Base-by-base conservation (phyloP, 2,797 vertebrate genomes). In the Pygocentrus nattereri region DNA sequence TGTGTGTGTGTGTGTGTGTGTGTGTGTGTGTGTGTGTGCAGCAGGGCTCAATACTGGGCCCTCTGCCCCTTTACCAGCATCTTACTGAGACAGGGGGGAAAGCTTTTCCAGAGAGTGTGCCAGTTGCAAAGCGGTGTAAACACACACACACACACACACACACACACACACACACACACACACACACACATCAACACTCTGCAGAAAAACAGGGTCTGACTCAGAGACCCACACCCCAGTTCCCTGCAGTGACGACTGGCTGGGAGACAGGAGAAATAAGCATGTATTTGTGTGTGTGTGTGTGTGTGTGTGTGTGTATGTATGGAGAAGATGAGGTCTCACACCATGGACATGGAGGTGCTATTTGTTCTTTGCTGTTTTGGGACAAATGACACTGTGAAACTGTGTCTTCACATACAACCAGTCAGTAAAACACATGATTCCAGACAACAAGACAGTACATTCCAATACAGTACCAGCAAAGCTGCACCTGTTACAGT, bases 31-130 rank as follows among this genome's bases (percentile, higher is more conserved):
- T 62, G 54, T 34, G 71, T 31, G 58, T 73, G 70, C 49, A 74
- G n/a, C 23, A 50, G 72, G 67, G 54, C 25, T 72, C 50, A 41
- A 52, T 76, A 65, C 72, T 79, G 38, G 82, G 81, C 56, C 77
- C 87, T 85, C 78, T 58, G 74, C 87, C 74, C 52, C 75, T 71
- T 80, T 88, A 88, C 88, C 90, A 90, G 83, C 82, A 79, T 84
- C 85, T 82, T 80, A 85, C 83, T 85, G 75, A 81, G 76, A 75
- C 70, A 74, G 73, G 80, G 72, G 61, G 70, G 81, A 76, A 65
- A 81, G 83, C 85, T 89, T 92, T 91, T 91, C 90, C 90, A 89
- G 76, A 78, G 49, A 47, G 73, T 62, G 77, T 86, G 88, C 91
- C 90, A 91, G 84, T 79, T 86, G 65, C 80, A 78, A 61, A 70